Evolutionary conservation across 2,797 vertebrate genomes (phyloP), one percentile per base, ranked within the genome.

Genomic region (Coccyzus lansbergi): DNA sequence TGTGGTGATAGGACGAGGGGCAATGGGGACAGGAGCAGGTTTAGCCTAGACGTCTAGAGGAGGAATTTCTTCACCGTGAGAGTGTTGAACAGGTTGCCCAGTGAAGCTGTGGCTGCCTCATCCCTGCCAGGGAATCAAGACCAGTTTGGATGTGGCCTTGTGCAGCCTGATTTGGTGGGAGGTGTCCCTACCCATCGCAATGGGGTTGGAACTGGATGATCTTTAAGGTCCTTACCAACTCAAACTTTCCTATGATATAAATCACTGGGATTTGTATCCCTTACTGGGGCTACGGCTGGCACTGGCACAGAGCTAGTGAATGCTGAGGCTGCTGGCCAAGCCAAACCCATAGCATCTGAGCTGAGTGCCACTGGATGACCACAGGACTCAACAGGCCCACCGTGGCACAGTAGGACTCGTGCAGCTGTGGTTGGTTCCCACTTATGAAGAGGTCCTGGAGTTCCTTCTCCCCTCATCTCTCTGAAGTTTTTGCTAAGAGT

Each of bases 281-380:
- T 83, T 12, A 12, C 22, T 11, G 26, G 31, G 14, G 17, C 68
- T 72, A 1, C 3, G 19, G 0, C 1, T 13, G 3, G 12, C 68
- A 24, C 1, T 13, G 3, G 12, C 68, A 24, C 49, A 49, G 46
- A 33, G 60, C 15, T 17, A 9, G 12, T 51, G 44, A 31, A 9
- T 20, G 20, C 6, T 9, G 49, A 52, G 21, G 55, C 36, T 82
- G 46, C 75, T 1, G 7, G 60, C 71, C 87, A 56, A 79, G 58
- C 34, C 59, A 67, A 46, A 29, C 2, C 20, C 31, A 0, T 18
- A 2, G 19, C 46, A 49, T 17, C 71, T 36, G 36, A 33, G 25
- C 19, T 70, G 63, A 31, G 5, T 1, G 0, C 60, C 40, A 10
- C 36, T 40, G n/a, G n/a, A 3, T 53, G 29, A 18, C 33, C 18